A percentile compares a stretch with the other conserved stretches of the same genome.
These are phyloP conservation scores for Pseudomyrmex dendroicus DNA, from an alignment of 1,140 invertebrate species.

Conservation along the genomic window DNA sequence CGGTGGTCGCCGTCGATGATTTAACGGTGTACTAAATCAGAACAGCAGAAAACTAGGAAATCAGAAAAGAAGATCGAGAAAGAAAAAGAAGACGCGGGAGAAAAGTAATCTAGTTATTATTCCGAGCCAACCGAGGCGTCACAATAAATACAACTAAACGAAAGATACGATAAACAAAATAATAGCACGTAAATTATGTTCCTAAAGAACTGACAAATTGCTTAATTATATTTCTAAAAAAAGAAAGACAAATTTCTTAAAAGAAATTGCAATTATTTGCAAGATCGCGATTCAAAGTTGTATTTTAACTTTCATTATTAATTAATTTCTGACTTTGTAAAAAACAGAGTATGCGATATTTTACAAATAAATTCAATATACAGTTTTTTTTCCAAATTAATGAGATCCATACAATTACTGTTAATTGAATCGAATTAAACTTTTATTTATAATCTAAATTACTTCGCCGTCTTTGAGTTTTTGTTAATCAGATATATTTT, in stretches of 20 bases:
- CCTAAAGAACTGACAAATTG: not conserved
- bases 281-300: constrained; percentile 23
- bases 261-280: no score
- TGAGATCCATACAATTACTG: constrained; percentile 26
- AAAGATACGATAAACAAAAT: not conserved
- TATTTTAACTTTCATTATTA: constrained; percentile 52
- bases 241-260: not conserved
- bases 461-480: not conserved
- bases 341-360: constrained; percentile 37
- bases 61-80: not conserved
- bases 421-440: constrained; percentile 5
- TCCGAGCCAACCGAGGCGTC: not conserved
- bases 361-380: constrained; percentile 12
- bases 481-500: not conserved
- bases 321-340: constrained; percentile 31
- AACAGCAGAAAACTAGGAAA: constrained; percentile 7
- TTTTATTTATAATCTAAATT: not conserved
- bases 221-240: not conserved
- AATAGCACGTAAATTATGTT: not conserved
- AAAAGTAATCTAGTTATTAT: constrained; percentile 41
- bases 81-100: not conserved
- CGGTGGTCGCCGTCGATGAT: constrained; percentile 62
- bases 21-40: constrained; percentile 66
- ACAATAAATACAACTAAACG: not conserved
- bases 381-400: constrained; percentile 28